These are phyloP conservation scores for Poeciliopsis paucimaculata DNA, from an alignment of 2,797 vertebrate species.

Conservation along the genomic window DNA sequence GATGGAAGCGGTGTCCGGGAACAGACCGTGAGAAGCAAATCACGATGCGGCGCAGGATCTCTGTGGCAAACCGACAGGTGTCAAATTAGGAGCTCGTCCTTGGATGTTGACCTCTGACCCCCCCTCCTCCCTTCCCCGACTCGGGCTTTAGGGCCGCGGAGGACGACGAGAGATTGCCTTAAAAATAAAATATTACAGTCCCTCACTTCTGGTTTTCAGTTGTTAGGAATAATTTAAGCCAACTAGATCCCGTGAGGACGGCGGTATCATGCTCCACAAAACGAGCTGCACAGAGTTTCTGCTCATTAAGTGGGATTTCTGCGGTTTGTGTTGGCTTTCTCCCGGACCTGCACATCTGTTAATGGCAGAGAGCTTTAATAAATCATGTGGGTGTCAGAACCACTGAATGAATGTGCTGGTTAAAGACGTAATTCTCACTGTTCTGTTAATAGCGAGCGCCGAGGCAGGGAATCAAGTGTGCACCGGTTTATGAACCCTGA, in stretches of 20 bases:
- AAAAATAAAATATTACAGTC: background rate
- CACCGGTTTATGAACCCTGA: background rate
- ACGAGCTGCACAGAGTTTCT: background rate
- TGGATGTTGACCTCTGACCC: background rate
- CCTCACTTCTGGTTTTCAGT: background rate
- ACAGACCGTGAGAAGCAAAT: slow-evolving; percentile 31
- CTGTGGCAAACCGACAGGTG: slow-evolving; percentile 46
- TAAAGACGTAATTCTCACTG: background rate
- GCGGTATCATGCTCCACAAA: background rate
- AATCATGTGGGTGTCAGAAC: background rate
- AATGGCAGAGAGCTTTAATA: slow-evolving; percentile 5
- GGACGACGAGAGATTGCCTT: background rate
- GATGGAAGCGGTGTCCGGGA: slow-evolving; percentile 18
- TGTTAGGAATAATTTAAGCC: background rate
- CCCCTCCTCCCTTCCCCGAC: background rate
- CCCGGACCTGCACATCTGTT: background rate
- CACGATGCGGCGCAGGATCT: slow-evolving; percentile 17
- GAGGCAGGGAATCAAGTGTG: background rate
- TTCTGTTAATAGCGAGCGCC: background rate
- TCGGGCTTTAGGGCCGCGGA: background rate
- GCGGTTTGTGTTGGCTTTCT: background rate
- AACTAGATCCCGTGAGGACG: background rate
- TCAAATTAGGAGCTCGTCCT: slow-evolving; percentile 32
- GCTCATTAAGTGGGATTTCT: background rate
- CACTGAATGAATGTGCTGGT: background rate